These are phyloP conservation scores for Orthonychiurus folsomi DNA, from an alignment of 2,888 invertebrate species.

Conservation along the genomic window DNA sequence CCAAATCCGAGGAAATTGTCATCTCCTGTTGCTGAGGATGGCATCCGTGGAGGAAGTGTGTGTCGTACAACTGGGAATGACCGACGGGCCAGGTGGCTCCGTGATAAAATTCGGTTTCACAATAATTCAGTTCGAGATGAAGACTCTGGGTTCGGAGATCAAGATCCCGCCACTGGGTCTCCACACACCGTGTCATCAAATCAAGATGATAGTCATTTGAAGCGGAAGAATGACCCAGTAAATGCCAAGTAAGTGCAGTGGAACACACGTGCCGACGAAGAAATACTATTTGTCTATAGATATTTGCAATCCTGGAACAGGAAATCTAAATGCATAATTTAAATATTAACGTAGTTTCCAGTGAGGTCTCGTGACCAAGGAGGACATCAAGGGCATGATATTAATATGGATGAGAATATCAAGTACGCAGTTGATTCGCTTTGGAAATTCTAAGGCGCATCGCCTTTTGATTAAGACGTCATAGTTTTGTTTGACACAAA, in stretches of 20 bases:
- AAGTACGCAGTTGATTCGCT: too few relatives aligned
- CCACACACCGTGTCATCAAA: background rate
- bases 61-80: constrained; percentile 3
- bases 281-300: too few relatives aligned
- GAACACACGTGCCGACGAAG: too few relatives aligned
- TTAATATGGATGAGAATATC: too few relatives aligned
- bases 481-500: too few relatives aligned
- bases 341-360: too few relatives aligned
- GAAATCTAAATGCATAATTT: too few relatives aligned
- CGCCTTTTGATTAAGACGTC: too few relatives aligned
- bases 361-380: too few relatives aligned
- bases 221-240: constrained; percentile 3
- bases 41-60: background rate
- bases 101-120: constrained; percentile 17
- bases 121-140: background rate
- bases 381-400: too few relatives aligned
- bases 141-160: constrained; percentile 9
- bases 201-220: background rate
- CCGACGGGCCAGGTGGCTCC: constrained; percentile 17
- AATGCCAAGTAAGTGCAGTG: background rate
- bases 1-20: background rate
- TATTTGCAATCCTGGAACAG: too few relatives aligned
- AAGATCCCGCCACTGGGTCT: background rate
- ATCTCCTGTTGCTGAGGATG: background rate
- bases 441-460: too few relatives aligned